Conservation (phyloP, 2,888 invertebrate genomes). For the Pristionchus exspectatus region DNA sequence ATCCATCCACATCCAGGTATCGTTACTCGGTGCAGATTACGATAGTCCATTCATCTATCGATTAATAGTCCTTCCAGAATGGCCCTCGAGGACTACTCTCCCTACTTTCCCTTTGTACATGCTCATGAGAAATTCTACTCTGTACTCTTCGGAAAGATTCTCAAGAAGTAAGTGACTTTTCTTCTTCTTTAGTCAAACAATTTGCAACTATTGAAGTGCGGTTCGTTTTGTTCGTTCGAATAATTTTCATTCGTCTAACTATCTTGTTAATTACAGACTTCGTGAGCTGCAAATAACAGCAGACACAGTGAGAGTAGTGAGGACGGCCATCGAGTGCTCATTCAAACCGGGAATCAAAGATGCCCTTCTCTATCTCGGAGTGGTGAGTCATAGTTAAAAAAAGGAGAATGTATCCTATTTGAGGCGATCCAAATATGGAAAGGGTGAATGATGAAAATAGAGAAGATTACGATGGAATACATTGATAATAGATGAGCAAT, state of each 20-base stretch:
- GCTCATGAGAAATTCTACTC: slow-evolving; percentile 65
- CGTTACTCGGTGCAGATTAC: background rate
- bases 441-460: background rate
- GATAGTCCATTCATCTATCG: background rate
- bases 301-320: slow-evolving; percentile 21
- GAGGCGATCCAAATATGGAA: background rate
- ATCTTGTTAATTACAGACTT: background rate
- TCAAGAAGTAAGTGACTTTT: slow-evolving; percentile 60
- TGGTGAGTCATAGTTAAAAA: background rate
- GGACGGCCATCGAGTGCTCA: slow-evolving; percentile 37
- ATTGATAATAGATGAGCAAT: background rate
- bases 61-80: background rate
- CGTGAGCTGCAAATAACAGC: slow-evolving; percentile 35
- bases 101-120: slow-evolving; percentile 58
- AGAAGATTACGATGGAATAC: background rate
- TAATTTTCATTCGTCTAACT: too few species aligned
- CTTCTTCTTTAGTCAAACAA: too few species aligned
- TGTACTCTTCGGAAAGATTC: slow-evolving; percentile 66
- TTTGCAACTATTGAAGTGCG: too few species aligned
- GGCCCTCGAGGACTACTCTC: slow-evolving; percentile 22
- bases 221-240: too few species aligned
- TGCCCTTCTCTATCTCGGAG: slow-evolving; percentile 29
- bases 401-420: background rate
- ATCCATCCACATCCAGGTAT: slow-evolving; percentile 42
- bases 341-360: slow-evolving; percentile 50